These are phyloP conservation scores for Zaprionus ornatus DNA, from an alignment of 1,140 invertebrate species.

Conservation along the genomic window DNA sequence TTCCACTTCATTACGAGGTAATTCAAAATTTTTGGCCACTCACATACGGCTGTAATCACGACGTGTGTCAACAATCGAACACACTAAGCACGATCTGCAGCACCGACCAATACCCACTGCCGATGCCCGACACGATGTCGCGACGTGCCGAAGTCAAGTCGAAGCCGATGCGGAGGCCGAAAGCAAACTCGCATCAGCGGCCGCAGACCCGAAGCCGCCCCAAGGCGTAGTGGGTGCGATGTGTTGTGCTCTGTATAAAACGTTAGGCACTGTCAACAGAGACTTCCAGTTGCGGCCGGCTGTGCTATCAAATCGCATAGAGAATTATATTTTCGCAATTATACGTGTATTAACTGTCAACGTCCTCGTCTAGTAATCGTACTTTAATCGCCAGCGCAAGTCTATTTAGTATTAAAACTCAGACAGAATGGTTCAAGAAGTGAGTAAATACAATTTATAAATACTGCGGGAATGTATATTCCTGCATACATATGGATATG, in stretches of 20 bases:
- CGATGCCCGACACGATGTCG: background rate
- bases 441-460: slow-evolving; percentile 43
- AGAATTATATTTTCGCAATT: slow-evolving; percentile 5
- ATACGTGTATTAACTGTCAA: slow-evolving; percentile 27
- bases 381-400: slow-evolving; percentile 10
- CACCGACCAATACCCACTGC: slow-evolving; percentile 7
- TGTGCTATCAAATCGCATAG: slow-evolving; percentile 42
- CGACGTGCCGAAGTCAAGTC: background rate
- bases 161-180: slow-evolving; percentile 5
- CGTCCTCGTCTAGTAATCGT: slow-evolving; percentile 28
- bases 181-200: background rate
- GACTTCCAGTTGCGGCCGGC: slow-evolving; percentile 63
- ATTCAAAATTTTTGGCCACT: slow-evolving; percentile 10
- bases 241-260: slow-evolving; percentile 60
- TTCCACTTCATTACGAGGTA: background rate
- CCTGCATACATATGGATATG: background rate
- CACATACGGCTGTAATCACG: background rate
- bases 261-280: slow-evolving; percentile 44
- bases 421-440: slow-evolving; percentile 59
- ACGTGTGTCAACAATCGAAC: background rate
- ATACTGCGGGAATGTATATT: slow-evolving; percentile 3
- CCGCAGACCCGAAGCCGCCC: slow-evolving; percentile 6
- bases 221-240: slow-evolving; percentile 32
- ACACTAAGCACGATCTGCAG: background rate
- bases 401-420: slow-evolving; percentile 52